Base-by-base conservation (phyloP, 1,140 invertebrate genomes). In the Plectus sambesii region DNA sequence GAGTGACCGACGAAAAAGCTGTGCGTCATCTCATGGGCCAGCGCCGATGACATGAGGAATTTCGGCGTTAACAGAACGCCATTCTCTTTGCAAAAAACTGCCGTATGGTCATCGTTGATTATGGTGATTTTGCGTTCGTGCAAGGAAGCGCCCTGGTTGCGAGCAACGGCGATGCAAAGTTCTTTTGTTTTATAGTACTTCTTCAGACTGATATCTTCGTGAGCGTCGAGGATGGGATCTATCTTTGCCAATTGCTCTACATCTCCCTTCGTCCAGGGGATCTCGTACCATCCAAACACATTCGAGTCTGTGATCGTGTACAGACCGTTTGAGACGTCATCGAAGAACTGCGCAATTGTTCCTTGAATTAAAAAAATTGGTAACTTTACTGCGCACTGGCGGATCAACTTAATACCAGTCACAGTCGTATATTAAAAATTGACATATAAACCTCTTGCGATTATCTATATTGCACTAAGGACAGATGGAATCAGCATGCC, bases 21-120 rank as follows among this genome's bases (percentile, higher is more conserved):
- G 48, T 66, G 63, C 19, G 69, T 61, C 63, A 66, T 66, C 49
- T 66, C 63, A 42, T 66, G 63, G 2, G 63, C 58, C 2, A 66
- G 49, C 5, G 67, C 63, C 6, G 56, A 53, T 5, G 62, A 56
- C 37, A 65, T 68, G 12, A 68, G 56, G 9, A 68, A 35, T 35
- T 59, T 39, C 12, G 65, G 64, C 9, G 64, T 63, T 15, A 68
- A 33, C 23, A 65, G 51, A n/a, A 65, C 65, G 1, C 62, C 62
- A 44, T 64, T 47, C 27, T 57, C 47, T 41, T 69, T 68, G 9
- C 60, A 62, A 45, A 61, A 65, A 19, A 68, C 62, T 15, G 63
- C 63, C 3, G 65, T 60, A 17, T 59, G 59, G 17, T 62, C 62
- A n/a, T 52, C 44, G 24, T 66, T 66, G 9, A 66, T 45, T 15